Evolutionary conservation across 2,113 vertebrate species (phyloP).

Genomic region (Syngnathus scovelli): DNA sequence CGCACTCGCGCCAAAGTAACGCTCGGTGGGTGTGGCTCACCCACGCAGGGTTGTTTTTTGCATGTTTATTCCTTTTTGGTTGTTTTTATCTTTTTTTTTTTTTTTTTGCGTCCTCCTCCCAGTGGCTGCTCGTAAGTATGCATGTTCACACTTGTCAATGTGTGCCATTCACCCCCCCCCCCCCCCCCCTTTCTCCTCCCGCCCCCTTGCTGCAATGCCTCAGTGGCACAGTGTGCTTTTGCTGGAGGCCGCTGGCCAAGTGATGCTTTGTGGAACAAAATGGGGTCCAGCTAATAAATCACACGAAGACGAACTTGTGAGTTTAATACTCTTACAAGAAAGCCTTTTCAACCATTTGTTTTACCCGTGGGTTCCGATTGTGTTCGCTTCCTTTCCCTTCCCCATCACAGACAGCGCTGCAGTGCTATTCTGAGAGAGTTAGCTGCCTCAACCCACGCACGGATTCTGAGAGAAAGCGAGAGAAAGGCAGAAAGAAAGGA

Average conservation of each 20-base stretch:
- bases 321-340: background rate
- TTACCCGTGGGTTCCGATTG: slow-evolving; percentile 38
- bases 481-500: slow-evolving; percentile 61
- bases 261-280: background rate
- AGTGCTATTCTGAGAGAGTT: slow-evolving; percentile 81
- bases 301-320: background rate
- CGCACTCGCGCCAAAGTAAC: background rate
- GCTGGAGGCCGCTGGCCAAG: background rate
- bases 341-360: background rate
- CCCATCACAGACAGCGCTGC: slow-evolving; percentile 69
- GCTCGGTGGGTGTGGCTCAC: background rate
- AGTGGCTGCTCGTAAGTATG: background rate
- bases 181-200: background rate
- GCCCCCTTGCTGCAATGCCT: background rate
- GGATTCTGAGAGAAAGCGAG: slow-evolving; percentile 70
- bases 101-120: background rate
- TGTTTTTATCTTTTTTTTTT: background rate
- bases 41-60: background rate
- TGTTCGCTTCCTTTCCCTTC: slow-evolving; percentile 39
- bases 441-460: slow-evolving; percentile 78
- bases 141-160: background rate
- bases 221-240: background rate
- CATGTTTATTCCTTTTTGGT: background rate
- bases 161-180: background rate
- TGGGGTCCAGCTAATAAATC: background rate